Evolutionary conservation across 2,888 invertebrate genomes (phyloP).

Genomic region (Metopia argyrocephala): DNA sequence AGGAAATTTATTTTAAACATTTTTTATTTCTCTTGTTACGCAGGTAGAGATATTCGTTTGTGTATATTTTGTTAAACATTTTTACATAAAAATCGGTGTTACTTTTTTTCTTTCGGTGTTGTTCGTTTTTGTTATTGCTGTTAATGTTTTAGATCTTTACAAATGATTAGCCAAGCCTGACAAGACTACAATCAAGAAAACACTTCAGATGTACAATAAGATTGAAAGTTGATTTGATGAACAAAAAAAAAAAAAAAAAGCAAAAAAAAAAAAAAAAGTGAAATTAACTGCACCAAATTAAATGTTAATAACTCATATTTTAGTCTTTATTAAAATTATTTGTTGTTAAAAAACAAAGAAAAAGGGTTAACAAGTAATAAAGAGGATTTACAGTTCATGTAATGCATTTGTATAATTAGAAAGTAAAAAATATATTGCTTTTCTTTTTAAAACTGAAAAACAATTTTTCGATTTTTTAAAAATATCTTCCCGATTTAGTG

Average conservation of each 20-base stretch:
- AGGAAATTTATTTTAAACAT: background rate
- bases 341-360: background rate
- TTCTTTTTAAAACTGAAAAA: too few species aligned
- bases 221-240: conserved; percentile 12
- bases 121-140: background rate
- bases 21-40: background rate
- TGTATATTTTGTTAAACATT: background rate
- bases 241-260: background rate
- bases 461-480: too few species aligned
- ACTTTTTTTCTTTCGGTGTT: conserved; percentile 15
- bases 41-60: background rate
- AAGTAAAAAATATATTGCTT: too few species aligned
- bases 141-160: conserved; percentile 1
- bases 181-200: conserved; percentile 22
- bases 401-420: background rate
- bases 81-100: conserved; percentile 35
- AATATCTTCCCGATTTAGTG: too few species aligned
- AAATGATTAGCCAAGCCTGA: conserved; percentile 58
- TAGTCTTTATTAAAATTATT: background rate
- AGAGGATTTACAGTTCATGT: background rate
- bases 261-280: background rate
- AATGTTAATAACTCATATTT: background rate
- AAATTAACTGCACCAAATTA: background rate
- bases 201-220: background rate
- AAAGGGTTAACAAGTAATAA: too few species aligned